Base-by-base conservation (phyloP, 2,113 vertebrate genomes). In the Tragulus kanchil region DNA sequence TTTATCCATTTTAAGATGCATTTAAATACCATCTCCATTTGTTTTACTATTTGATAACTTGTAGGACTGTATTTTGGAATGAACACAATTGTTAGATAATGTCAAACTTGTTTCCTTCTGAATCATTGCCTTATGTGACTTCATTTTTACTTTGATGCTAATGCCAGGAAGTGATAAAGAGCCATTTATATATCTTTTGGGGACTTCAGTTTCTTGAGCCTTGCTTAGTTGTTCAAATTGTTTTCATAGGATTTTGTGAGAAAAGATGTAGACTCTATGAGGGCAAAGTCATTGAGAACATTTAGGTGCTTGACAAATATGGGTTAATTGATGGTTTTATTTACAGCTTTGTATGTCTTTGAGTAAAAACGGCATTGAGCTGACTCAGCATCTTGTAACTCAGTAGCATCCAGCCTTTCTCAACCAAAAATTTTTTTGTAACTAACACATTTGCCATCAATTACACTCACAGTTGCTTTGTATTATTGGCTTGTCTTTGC, bases 161-260 rank as follows among this genome's bases (percentile, higher is more conserved):
- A 83, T 58, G 52, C 17, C 54, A 12, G 16, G 31, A 50, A 75
- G 17, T 84, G 28, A n/a, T 65, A 71, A 61, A 42, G 28, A 48
- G 67, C 28, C 4, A 23, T 50, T 96, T 69, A 61, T 28, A 36
- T 28, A 79, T 1, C 26, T 95, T 89, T 79, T 73, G 73, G 28
- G 23, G 28, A 75, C 42, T 50, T 50, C 3, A 28, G 10, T 79
- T 85, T 90, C 48, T 69, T 31, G 64, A 89, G 36, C 5, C 78
- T n/a, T 75, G 23, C 31, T 93, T 82, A 86, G 9, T 56, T 88
- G 9, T 26, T 84, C 59, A 85, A 45, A 31, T 85, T 67, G 15
- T 90, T 93, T 95, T 75, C 36, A 67, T 61, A n/a, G 84, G 17
- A 31, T 48, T 87, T 81, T 81, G 54, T 45, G 13, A 86, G 90